phyloP scores from a whole-genome alignment of 92 coral and sea anemone genomes.

The Heliopora coerulea region DNA sequence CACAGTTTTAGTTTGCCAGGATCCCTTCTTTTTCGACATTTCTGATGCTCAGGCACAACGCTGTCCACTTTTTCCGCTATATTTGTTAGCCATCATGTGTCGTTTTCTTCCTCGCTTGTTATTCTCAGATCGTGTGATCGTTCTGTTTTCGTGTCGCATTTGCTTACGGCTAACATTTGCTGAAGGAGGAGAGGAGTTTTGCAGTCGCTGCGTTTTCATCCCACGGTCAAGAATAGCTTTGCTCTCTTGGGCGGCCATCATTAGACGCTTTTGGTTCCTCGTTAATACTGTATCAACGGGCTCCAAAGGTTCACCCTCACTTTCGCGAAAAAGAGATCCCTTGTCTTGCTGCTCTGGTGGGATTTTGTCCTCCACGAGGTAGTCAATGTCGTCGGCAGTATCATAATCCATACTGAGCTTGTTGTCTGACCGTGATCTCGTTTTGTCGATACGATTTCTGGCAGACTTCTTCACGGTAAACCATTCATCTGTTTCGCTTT shows the following conservation, averaged over 20 bases:
- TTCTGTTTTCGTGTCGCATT: constrained; percentile 29
- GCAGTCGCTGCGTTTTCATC: constrained; percentile 13
- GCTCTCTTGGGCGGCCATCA: constrained; percentile 54
- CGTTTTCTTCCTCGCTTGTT: constrained; percentile 49
- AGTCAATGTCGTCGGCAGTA: background rate
- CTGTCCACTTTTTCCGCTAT: constrained; percentile 53
- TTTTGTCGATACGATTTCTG: constrained; percentile 1
- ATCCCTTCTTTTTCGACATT: background rate
- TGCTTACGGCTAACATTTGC: constrained; percentile 17
- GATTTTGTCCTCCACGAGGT: background rate
- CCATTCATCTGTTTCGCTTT: constrained; percentile 26
- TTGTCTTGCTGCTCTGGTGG: background rate
- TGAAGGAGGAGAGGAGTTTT: background rate
- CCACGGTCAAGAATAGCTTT: constrained; percentile 37
- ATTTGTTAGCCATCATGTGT: constrained; percentile 43
- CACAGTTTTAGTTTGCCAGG: background rate
- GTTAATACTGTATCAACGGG: constrained; percentile 43
- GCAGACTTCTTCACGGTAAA: constrained; percentile 6
- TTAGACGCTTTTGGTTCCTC: constrained; percentile 65
- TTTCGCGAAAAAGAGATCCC: background rate
- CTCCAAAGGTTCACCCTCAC: background rate
- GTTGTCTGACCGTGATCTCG: background rate
- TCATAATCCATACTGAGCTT: background rate
- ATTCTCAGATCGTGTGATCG: constrained; percentile 34
- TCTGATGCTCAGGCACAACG: constrained; percentile 44